Conservation (phyloP, 2,797 vertebrate genomes). For the Hemibagrus guttatus region DNA sequence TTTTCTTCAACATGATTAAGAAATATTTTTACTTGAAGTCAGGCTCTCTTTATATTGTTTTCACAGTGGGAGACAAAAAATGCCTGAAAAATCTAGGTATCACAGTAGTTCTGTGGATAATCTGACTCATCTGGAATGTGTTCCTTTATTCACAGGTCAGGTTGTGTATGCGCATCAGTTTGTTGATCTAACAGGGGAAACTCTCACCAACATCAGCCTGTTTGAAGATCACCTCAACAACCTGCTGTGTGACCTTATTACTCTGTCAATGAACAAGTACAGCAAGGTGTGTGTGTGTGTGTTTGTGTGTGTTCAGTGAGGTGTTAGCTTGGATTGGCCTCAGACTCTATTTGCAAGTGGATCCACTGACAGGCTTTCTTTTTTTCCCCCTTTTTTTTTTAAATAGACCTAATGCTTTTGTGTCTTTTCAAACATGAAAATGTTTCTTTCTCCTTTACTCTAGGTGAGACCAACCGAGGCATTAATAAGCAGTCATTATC, state of each 20-base stretch:
- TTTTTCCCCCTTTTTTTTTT: too few species aligned
- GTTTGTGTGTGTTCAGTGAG: background rate
- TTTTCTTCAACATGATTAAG: background rate
- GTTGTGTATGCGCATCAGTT: constrained; percentile 90
- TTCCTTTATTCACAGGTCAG: constrained; percentile 77
- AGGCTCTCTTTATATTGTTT: background rate
- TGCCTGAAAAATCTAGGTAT: background rate
- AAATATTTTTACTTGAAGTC: background rate
- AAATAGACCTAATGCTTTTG: background rate
- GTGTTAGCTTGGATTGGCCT: too few species aligned
- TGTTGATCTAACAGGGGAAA: constrained; percentile 89
- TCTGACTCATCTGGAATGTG: constrained; percentile 4
- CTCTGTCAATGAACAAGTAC: constrained; percentile 85
- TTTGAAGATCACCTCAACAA: constrained; percentile 90
- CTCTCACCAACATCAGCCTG: constrained; percentile 86
- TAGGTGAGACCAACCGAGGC: constrained; percentile 90
- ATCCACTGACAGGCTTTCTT: too few species aligned
- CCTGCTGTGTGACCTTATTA: constrained; percentile 87
- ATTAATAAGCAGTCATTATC: constrained; percentile 78
- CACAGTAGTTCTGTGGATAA: background rate
- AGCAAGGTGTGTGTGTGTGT: constrained; percentile 48
- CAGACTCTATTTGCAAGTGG: too few species aligned
- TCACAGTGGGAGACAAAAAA: background rate
- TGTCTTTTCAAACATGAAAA: background rate
- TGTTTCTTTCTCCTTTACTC: background rate